Base-by-base conservation (phyloP, 2,888 invertebrate species). In the Drosophila antonietae region DNA sequence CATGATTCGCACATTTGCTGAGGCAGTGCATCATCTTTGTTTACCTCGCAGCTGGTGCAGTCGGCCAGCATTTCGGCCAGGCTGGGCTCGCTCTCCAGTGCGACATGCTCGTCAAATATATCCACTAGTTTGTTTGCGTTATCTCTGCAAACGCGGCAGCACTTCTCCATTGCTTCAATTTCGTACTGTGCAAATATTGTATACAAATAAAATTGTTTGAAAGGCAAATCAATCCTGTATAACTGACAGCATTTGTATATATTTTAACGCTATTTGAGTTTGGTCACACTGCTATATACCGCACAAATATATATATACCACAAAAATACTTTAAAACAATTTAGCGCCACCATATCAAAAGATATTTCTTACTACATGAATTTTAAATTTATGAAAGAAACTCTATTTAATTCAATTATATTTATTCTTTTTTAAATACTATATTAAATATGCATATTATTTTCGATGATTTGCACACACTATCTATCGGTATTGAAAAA, bases 1-100 rank as follows among this genome's bases (percentile, higher is more conserved):
- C 92, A 92, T 12, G 75, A 59, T 2, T 53, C 18, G 64, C 92
- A 92, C 12, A 92, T 88, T 35, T 85, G 73, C 28, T 83, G 83
- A 1, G 92, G 91, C 35, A 91, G 73, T 7, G 53, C 57, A 73
- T 79, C 79, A 10, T 59, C 47, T 15, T 58, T 51, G n/a, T 41
- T 64, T 39, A 71, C 83, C 37, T 73, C 61, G 35, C 78, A 86
- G 52, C 58, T 74, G 31, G 81, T 82, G 56, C 83, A 82, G 31
- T 83, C 84, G 14, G 49, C 73, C 3, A 91, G 75, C 83, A 90
- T 90, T 33, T 83, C 75, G 0, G 81, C 78, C 33, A 86, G 71
- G 43, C 73, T 76, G 23, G 53, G 65, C 2, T 70, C 66, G 46
- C 23, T 68, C 12, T 4, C 18, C 35, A n/a, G 37, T 28, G 20